Conservation (phyloP, 2,888 invertebrate genomes). For the Stegophylla sp. region DNA sequence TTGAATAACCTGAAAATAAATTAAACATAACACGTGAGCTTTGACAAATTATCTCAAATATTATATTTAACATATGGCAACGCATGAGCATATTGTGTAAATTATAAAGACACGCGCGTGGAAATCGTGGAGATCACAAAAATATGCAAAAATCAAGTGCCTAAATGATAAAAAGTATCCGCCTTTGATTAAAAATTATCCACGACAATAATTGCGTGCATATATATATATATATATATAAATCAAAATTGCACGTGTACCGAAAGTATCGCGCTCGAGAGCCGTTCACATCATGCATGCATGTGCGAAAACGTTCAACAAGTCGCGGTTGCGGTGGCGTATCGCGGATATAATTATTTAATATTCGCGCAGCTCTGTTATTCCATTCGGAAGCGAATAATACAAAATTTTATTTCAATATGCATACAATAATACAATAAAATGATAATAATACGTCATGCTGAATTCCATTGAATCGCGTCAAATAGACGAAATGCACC, state of each 20-base stretch:
- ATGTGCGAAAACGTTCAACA: slow-evolving; percentile 10
- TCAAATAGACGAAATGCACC: neutral
- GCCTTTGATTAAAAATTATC: no score
- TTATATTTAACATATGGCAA: neutral
- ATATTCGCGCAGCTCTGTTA: neutral
- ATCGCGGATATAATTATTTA: no score
- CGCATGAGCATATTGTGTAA: no score
- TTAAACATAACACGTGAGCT: slow-evolving; percentile 1
- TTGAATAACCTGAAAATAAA: slow-evolving; percentile 49
- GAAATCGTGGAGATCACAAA: no score
- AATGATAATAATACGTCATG: neutral
- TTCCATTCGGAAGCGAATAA: neutral
- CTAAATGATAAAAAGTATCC: no score
- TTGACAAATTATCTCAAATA: neutral
- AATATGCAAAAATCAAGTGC: no score
- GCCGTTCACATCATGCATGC: neutral
- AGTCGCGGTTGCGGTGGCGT: neutral
- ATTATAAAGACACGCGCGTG: no score
- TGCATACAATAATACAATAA: no score
- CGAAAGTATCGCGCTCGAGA: no score
- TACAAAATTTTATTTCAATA: neutral
- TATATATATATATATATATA: no score
- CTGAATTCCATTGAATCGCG: neutral
- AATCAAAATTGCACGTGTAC: no score
- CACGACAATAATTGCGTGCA: no score